Conservation (phyloP, 2,113 vertebrate species). For the Ursus arctos region DNA sequence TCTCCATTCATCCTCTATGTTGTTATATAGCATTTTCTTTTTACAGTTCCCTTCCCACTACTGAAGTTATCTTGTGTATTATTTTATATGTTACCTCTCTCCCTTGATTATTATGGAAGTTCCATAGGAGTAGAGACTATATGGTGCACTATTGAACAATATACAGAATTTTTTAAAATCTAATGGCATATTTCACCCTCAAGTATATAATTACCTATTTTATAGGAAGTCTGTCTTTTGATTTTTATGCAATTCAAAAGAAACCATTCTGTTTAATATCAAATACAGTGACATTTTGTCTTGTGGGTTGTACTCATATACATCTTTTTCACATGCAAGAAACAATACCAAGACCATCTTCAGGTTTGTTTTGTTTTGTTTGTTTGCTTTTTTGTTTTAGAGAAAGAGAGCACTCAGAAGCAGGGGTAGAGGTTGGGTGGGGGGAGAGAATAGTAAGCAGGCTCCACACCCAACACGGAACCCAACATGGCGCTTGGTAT, state of each 20-base stretch:
- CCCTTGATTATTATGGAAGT: background rate
- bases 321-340: background rate
- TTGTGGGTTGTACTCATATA: background rate
- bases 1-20: background rate
- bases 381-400: background rate
- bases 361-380: background rate
- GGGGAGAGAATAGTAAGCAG: background rate
- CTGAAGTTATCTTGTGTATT: background rate
- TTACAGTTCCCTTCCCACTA: background rate
- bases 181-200: background rate
- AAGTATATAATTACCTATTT: background rate
- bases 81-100: background rate
- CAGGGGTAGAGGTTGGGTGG: background rate
- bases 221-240: background rate
- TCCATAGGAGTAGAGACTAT: background rate
- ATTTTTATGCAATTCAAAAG: background rate
- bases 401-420: background rate
- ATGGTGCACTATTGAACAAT: background rate
- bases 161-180: background rate
- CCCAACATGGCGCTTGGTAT: background rate
- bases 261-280: background rate
- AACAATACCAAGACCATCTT: background rate
- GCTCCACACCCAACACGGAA: background rate
- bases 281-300: background rate
- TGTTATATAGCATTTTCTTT: background rate